A percentile compares a stretch with the other conserved stretches of the same genome.
These are phyloP conservation scores for Marmota monax DNA, from an alignment of 2,113 vertebrate genomes.

Conservation along the genomic window DNA sequence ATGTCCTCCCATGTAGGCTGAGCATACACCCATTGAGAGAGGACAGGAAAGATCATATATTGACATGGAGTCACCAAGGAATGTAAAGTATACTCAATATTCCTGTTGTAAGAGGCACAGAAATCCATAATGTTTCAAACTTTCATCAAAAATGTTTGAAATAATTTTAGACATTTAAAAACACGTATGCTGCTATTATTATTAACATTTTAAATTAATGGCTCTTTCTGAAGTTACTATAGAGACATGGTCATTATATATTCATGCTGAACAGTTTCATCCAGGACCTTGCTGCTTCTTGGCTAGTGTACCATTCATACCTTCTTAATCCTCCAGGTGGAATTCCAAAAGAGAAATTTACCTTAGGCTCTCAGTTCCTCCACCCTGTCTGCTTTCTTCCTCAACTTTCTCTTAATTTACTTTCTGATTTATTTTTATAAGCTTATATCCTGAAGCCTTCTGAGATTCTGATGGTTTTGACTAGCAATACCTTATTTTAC, in stretches of 20 bases:
- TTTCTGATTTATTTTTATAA: neutral
- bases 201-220: neutral
- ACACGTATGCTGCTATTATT: neutral
- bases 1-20: neutral
- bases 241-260: neutral
- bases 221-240: neutral
- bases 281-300: neutral
- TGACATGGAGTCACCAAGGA: neutral
- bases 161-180: constrained; percentile 36
- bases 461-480: neutral
- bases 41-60: fast-evolving
- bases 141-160: neutral
- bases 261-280: neutral
- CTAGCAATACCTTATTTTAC: neutral
- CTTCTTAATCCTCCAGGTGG: neutral
- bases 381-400: neutral
- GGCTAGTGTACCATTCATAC: neutral
- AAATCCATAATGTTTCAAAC: neutral
- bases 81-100: neutral
- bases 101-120: neutral
- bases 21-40: neutral
- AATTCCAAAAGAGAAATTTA: constrained; percentile 10
- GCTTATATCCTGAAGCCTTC: neutral
- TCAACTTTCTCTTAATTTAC: neutral
- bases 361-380: neutral